Evolutionary conservation across 2,113 vertebrate genomes (phyloP).

Genomic region (Leiothrix lutea): DNA sequence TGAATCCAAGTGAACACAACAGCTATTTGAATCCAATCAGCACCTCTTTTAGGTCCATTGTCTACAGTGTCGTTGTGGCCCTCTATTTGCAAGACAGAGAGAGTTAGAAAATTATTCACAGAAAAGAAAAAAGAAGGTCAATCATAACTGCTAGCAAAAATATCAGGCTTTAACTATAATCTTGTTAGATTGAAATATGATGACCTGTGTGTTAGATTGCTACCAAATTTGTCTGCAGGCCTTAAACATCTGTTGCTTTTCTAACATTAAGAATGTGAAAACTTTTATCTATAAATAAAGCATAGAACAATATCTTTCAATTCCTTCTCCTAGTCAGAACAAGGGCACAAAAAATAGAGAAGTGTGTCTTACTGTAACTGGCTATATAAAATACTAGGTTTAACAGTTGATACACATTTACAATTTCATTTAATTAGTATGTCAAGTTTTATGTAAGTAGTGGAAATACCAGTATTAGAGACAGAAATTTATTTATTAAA

Average conservation of each 20-base stretch:
- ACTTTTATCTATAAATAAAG: slow-evolving; percentile 37
- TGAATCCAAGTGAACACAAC: not conserved
- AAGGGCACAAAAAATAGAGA: slow-evolving; percentile 2
- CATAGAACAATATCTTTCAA: slow-evolving; percentile 3
- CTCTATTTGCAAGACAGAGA: not conserved
- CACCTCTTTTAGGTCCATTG: not conserved
- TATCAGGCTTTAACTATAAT: not conserved
- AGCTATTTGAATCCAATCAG: not conserved
- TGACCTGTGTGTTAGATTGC: not conserved
- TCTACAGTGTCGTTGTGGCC: not conserved
- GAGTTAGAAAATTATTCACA: not conserved
- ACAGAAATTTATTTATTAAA: not conserved
- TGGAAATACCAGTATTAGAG: not conserved
- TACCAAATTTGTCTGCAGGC: not conserved
- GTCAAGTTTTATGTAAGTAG: not conserved
- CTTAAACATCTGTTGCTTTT: not conserved
- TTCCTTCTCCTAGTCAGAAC: slow-evolving; percentile 9
- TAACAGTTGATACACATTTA: not conserved
- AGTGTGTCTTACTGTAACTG: not conserved
- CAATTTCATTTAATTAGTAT: not conserved
- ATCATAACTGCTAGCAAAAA: not conserved
- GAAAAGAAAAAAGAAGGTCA: not conserved
- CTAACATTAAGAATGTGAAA: not conserved
- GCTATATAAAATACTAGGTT: not conserved
- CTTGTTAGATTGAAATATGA: not conserved